A percentile compares a stretch with the other conserved stretches of the same genome.
Evolutionary conservation across 2,797 vertebrate genomes (phyloP).

Genomic region (Mus caroli): DNA sequence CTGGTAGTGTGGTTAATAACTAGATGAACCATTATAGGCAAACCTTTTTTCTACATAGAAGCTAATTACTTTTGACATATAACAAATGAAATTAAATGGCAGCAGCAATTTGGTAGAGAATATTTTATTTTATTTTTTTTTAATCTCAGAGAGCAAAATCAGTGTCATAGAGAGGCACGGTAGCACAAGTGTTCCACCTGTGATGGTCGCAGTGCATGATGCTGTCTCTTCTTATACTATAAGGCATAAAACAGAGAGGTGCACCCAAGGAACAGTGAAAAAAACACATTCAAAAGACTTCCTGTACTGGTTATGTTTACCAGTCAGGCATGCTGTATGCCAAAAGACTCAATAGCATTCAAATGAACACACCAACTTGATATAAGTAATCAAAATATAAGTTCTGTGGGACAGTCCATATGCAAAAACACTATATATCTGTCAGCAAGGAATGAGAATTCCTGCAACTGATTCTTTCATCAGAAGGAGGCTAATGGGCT

Average conservation of each 20-base stretch:
- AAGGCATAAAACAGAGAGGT: background rate
- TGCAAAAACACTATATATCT: background rate
- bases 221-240: background rate
- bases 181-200: background rate
- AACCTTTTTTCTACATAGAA: background rate
- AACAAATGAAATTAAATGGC: background rate
- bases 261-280: background rate
- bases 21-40: background rate
- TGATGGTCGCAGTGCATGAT: background rate
- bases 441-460: background rate
- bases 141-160: background rate
- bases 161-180: background rate
- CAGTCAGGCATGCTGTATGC: background rate
- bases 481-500: background rate
- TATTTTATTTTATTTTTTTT: background rate
- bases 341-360: background rate
- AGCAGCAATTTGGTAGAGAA: background rate
- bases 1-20: background rate
- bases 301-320: background rate
- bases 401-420: background rate
- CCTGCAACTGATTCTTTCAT: background rate
- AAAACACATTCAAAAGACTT: background rate
- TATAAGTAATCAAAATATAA: background rate
- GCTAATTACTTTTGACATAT: too few species aligned
- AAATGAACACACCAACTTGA: background rate